These are phyloP conservation scores for Gymnopithys bicolor DNA, from an alignment of 2,797 vertebrate genomes.

Conservation along the genomic window DNA sequence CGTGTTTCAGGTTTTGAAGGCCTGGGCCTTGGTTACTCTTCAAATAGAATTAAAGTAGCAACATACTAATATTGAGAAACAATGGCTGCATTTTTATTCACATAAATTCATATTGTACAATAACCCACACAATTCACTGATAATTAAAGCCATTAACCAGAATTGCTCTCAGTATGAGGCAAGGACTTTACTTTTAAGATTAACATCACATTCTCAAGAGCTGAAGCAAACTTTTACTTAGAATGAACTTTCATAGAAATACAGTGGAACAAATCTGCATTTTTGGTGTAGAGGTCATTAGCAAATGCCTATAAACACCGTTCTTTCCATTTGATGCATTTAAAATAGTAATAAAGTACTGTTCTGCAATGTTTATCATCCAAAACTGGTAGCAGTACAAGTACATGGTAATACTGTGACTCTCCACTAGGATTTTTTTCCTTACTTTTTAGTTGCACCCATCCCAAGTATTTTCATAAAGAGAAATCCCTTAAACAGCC, in stretches of 20 bases:
- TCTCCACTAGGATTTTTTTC: not conserved
- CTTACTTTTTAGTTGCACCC: not conserved
- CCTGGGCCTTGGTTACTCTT: not conserved
- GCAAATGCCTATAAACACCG: not conserved
- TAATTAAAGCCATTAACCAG: constrained; percentile 35
- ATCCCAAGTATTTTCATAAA: not conserved
- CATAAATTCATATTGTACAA: not conserved
- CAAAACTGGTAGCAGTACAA: not conserved
- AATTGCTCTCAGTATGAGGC: constrained; percentile 35
- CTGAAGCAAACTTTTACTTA: not conserved
- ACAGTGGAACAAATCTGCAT: not conserved
- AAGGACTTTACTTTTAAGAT: constrained; percentile 14
- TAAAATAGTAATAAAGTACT: not conserved
- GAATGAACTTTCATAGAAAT: not conserved
- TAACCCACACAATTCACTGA: constrained; percentile 21
- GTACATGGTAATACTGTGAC: not conserved
- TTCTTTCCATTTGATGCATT: not conserved
- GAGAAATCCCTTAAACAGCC: not conserved
- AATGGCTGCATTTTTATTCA: constrained; percentile 7
- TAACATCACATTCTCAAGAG: not conserved
- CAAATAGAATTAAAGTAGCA: constrained; percentile 21
- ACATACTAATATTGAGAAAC: not conserved
- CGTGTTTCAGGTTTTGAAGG: not conserved
- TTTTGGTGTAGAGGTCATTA: not conserved
- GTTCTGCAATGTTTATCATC: not conserved